Evolutionary conservation across 2,888 invertebrate genomes (phyloP), one percentile per base, ranked within the genome.

Genomic region (Drosophila borborema): DNA sequence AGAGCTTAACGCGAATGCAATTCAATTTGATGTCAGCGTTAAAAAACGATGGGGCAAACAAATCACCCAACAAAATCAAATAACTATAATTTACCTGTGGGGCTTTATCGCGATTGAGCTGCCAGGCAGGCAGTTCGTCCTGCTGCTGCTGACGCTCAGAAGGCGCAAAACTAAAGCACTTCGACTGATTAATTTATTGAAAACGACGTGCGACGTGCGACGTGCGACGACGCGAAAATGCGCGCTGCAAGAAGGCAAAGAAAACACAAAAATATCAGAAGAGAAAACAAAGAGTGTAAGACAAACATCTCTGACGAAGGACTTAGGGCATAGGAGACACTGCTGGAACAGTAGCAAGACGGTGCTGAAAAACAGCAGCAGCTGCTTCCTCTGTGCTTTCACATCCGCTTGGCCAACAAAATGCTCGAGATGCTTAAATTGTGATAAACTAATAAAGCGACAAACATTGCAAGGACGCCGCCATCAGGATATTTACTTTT

Each of bases 181-280:
- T 80, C 85, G 75, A 53, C 90, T 90, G 86, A 86, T 86, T 86
- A 86, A 86, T 86, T 86, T 86, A 86, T 90, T 89, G 90, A 89
- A 82, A 68, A 72, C 79, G 76, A 74, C 84, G 72, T 76, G 87
- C 69, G 81, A 82, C 71, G 64, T n/a, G n/a, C 79, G 76, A 74
- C 84, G 72, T 76, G 87, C 69, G 81, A 82, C 71, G 64, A 80
- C 77, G 64, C 68, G 64, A 49, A 46, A 61, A 58, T 58, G 53
- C 71, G 41, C 49, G 20, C 45, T 45, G 46, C 38, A 46, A 55
- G 64, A 65, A 46, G 61, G 66, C 65, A 62, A 67, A 48, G 64
- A 68, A 70, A 53, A 54, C 63, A 48, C 64, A 66, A 70, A 61
- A 63, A 43, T 23, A 45, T 38, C 45, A 48, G 51, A 64, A 61